phyloP scores from a whole-genome alignment of 2,797 vertebrate genomes.

The Manis crassicaudata region DNA sequence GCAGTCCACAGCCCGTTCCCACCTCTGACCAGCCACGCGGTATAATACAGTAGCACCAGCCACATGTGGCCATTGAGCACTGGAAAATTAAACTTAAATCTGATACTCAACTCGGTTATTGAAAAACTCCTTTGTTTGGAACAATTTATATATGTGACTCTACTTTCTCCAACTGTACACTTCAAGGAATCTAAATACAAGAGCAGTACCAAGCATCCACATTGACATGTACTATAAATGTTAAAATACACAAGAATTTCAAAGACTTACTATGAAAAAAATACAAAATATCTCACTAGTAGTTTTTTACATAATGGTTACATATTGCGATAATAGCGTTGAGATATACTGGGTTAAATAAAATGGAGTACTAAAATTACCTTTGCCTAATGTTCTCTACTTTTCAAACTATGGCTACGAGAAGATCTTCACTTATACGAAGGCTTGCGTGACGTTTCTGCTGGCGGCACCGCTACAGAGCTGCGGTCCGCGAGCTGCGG shows the following conservation, averaged over 20 bases:
- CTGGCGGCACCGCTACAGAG: background rate
- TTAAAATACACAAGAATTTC: background rate
- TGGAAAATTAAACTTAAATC: background rate
- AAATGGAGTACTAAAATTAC: background rate
- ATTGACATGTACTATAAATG: background rate
- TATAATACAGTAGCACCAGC: background rate
- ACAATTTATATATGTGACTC: background rate
- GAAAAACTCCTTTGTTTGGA: background rate
- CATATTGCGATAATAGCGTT: background rate
- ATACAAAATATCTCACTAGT: background rate
- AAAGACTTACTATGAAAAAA: background rate
- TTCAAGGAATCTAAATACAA: constrained; percentile 2
- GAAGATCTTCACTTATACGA: background rate
- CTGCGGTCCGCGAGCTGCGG: background rate
- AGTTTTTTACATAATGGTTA: background rate
- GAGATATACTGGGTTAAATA: background rate
- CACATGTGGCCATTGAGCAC: background rate
- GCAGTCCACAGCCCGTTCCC: background rate
- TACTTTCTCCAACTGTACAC: background rate
- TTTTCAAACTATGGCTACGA: background rate
- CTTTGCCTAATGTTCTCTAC: background rate
- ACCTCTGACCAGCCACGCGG: background rate
- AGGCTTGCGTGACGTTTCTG: background rate
- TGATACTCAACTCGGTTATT: background rate
- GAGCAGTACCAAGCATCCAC: background rate